Evolutionary conservation across 2,113 vertebrate genomes (phyloP), one percentile per base, ranked within the genome.

Genomic region (Pedionomus torquatus): DNA sequence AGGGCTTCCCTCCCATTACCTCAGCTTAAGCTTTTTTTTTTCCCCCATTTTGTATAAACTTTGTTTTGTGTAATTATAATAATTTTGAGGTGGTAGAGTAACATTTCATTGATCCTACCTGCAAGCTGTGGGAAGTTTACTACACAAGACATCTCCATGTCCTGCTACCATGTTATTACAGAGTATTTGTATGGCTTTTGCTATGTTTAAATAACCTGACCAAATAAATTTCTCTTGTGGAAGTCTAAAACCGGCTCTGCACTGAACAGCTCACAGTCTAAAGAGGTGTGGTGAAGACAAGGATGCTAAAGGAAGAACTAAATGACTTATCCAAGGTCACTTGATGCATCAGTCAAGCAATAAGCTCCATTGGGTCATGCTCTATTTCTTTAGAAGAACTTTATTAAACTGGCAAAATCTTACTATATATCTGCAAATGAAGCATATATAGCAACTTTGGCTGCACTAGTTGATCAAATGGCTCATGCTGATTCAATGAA

Each of bases 381-480:
- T 65, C 31, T 79, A 13, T 31, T 89, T 24, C 61, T 83, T 69
- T 60, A 74, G 68, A n/a, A 68, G 49, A 93, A 9, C 51, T 92
- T 81, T 35, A 96, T 57, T 33, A 52, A 86, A 94, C 23, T 33
- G n/a, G 44, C 70, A 58, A 79, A 90, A 86, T 93, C 79, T 65
- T 46, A 85, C 54, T 74, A 10, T 37, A 66, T 63, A 93, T 74
- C 70, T 90, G 54, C 41, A 92, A 96, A 86, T 48, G 71, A 93
- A 93, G 79, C 83, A 86, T 46, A 66, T 0, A 70, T 58, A n/a
- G n/a, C 37, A 95, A 86, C 83, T 93, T 52, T 63, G 72, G 86
- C 80, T 96, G 39, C 72, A 86, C 72, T 71, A 88, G 71, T 71
- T 85, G 46, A 84, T 52, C 89, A 89, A 95, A 95, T 30, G 28